Conservation (phyloP, 2,113 vertebrate genomes). For the Macroglossus sobrinus region DNA sequence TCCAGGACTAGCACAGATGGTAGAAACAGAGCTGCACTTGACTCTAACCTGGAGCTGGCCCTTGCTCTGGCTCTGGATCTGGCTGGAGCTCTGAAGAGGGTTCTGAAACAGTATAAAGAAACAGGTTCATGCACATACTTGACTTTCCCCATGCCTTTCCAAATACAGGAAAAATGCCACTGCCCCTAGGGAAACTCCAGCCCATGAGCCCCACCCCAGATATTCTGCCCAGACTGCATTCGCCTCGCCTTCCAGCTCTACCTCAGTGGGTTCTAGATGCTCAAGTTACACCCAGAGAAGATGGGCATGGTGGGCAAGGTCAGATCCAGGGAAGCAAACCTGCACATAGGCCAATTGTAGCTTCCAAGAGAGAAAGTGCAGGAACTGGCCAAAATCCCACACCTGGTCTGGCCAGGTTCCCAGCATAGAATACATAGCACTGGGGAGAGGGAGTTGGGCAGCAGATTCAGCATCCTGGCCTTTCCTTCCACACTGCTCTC, state of each 20-base stretch:
- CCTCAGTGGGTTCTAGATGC: slow-evolving; percentile 86
- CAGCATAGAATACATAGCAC: slow-evolving; percentile 90
- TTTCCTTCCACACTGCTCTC: background rate
- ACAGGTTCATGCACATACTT: background rate
- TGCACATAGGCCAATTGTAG: slow-evolving; percentile 89
- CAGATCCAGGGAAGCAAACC: slow-evolving; percentile 87
- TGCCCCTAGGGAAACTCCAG: background rate
- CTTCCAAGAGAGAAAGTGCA: slow-evolving; percentile 87
- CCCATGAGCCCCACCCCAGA: background rate
- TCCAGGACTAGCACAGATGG: background rate
- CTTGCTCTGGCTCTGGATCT: background rate
- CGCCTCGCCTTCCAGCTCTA: slow-evolving; percentile 84
- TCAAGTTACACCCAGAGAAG: slow-evolving; percentile 78
- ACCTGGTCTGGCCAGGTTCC: slow-evolving; percentile 92
- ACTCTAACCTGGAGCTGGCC: background rate
- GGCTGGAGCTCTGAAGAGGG: background rate
- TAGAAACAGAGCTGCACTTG: background rate
- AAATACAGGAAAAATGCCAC: background rate
- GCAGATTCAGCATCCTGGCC: background rate
- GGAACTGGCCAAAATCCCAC: slow-evolving; percentile 94
- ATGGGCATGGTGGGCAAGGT: slow-evolving; percentile 34
- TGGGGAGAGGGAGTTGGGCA: slow-evolving; percentile 41
- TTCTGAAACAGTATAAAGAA: background rate
- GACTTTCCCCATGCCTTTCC: background rate
- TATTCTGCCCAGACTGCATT: background rate